Evolutionary conservation across 2,888 invertebrate species (phyloP).

Genomic region (Cosmia pyralina): DNA sequence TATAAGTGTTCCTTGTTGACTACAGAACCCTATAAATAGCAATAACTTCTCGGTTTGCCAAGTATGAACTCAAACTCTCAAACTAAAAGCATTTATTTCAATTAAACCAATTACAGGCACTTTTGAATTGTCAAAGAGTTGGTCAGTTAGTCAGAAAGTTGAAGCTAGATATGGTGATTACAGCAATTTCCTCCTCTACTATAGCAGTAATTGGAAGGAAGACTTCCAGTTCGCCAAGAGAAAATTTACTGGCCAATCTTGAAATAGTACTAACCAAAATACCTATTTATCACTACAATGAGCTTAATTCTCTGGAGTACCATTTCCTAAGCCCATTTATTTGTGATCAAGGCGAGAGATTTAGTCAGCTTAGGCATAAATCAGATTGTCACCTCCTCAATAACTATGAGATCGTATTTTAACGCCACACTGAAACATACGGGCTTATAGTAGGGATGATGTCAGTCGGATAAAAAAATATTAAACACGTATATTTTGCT

Average conservation of each 20-base stretch:
- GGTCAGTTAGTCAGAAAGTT: too few species aligned
- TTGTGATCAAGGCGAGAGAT: constrained; percentile 23
- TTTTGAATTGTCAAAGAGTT: too few species aligned
- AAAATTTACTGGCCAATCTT: background rate
- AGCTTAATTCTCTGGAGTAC: constrained; percentile 1
- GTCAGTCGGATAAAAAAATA: too few species aligned
- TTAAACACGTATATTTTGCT: too few species aligned
- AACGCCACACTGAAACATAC: constrained; percentile 21
- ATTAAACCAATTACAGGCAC: too few species aligned
- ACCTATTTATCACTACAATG: constrained; percentile 3
- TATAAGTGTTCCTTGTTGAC: too few species aligned
- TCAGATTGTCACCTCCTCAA: constrained; percentile 32
- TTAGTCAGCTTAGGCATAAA: constrained; percentile 27
- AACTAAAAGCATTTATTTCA: too few species aligned
- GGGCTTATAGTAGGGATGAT: background rate
- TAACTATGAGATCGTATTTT: constrained; percentile 30
- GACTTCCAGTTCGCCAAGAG: background rate
- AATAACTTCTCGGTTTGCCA: too few species aligned
- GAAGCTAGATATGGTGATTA: too few species aligned
- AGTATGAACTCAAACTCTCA: too few species aligned
- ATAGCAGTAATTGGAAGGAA: background rate
- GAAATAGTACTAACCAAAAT: constrained; percentile 5
- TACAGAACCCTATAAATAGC: too few species aligned
- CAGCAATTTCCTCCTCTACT: too few species aligned
- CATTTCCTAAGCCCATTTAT: constrained; percentile 16